These are phyloP conservation scores for Epinotia demarniana DNA, from an alignment of 2,888 invertebrate genomes.

Conservation along the genomic window DNA sequence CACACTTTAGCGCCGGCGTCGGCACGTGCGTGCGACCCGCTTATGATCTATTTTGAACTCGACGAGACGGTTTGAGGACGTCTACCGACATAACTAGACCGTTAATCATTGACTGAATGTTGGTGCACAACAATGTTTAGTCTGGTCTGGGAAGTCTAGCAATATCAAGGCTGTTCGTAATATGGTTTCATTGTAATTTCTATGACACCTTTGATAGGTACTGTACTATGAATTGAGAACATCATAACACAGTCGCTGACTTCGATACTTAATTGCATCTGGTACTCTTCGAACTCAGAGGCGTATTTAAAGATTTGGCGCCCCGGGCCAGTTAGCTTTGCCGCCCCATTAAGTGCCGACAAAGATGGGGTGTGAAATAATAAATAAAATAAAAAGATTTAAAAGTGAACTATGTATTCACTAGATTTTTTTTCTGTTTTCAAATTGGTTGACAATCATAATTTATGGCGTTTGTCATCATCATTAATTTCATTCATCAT, in stretches of 20 bases:
- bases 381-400: too few relatives aligned
- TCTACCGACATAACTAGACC: constrained; percentile 38
- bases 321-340: too few relatives aligned
- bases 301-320: too few relatives aligned
- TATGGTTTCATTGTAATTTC: background rate
- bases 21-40: constrained; percentile 41
- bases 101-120: constrained; percentile 33
- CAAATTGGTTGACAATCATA: too few relatives aligned
- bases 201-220: background rate
- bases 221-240: background rate
- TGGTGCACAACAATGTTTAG: constrained; percentile 35
- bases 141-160: constrained; percentile 19
- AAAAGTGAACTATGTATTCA: too few relatives aligned
- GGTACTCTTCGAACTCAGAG: background rate
- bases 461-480: too few relatives aligned
- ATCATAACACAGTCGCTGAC: background rate
- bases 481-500: too few relatives aligned
- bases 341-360: too few relatives aligned
- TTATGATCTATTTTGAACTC: constrained; percentile 43
- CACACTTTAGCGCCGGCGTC: constrained; percentile 9
- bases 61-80: constrained; percentile 33
- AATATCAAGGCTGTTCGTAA: constrained; percentile 16
- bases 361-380: too few relatives aligned
- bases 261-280: background rate
- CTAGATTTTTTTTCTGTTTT: too few relatives aligned